A percentile compares a stretch with the other conserved stretches of the same genome.
Evolutionary conservation across 2,888 invertebrate species (phyloP).

Genomic region (Stramonita haemastoma): DNA sequence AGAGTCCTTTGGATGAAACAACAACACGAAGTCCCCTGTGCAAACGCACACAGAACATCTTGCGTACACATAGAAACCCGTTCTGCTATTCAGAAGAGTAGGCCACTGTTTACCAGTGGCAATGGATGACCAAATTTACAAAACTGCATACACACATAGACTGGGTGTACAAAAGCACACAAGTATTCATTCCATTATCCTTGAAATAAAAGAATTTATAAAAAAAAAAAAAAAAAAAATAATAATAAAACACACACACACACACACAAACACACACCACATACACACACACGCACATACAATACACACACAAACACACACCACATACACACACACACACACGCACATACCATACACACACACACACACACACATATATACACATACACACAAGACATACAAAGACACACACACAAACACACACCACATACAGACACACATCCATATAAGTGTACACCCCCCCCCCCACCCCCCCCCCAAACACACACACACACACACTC

Average conservation of each 20-base stretch:
- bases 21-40: background rate
- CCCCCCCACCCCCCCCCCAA: background rate
- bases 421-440: slow-evolving; percentile 7
- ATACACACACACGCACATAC: background rate
- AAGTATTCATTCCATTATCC: too few relatives aligned
- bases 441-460: background rate
- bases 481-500: slow-evolving; percentile 51
- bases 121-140: too few relatives aligned
- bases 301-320: too few relatives aligned
- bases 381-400: background rate
- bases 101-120: too few relatives aligned
- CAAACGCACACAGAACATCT: background rate
- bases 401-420: background rate
- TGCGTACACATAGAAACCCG: too few relatives aligned
- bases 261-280: background rate
- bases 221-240: too few relatives aligned
- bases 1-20: background rate
- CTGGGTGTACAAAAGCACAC: too few relatives aligned
- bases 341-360: background rate
- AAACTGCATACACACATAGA: too few relatives aligned
- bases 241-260: background rate
- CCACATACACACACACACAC: background rate
- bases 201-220: too few relatives aligned
- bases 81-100: too few relatives aligned
- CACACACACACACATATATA: too few relatives aligned